A percentile compares a stretch with the other conserved stretches of the same genome.
phyloP scores from a whole-genome alignment of 2,113 vertebrate species.

The Macrotus californicus region DNA sequence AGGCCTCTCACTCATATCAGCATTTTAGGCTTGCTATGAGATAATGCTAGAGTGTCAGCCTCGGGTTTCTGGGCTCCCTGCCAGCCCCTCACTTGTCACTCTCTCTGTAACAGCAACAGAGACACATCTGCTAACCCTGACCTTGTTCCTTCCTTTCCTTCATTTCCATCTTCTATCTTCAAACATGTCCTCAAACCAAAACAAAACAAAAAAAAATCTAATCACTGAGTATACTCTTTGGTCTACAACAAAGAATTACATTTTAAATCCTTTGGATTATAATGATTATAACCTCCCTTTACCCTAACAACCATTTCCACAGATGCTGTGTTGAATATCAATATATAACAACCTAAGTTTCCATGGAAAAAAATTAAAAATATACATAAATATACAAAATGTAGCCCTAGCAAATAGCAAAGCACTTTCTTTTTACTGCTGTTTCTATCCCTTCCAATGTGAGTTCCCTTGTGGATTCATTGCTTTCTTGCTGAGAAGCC shows the following conservation, averaged over 20 bases:
- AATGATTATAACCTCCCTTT: neutral
- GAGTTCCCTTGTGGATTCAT: neutral
- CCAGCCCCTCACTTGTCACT: conserved; percentile 27
- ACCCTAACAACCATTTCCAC: neutral
- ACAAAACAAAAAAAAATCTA: neutral
- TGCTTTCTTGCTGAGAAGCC: neutral
- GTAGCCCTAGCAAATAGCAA: neutral
- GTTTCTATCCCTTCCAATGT: neutral
- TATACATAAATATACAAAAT: neutral
- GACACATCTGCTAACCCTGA: conserved; percentile 35
- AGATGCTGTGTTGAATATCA: neutral
- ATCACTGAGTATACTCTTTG: neutral
- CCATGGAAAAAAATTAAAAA: neutral
- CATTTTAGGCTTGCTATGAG: conserved; percentile 24
- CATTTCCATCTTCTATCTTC: neutral
- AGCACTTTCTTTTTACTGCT: neutral
- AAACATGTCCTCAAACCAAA: neutral
- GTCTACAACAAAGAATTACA: neutral
- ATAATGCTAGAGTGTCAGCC: conserved; percentile 25
- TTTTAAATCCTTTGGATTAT: neutral
- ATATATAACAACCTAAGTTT: neutral
- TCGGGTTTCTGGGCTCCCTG: conserved; percentile 46
- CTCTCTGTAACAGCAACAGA: neutral
- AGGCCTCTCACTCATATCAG: conserved; percentile 31
- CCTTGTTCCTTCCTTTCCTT: conserved; percentile 42